Evolutionary conservation across 2,888 invertebrate species (phyloP).

Genomic region (Melieria crassipennis): DNA sequence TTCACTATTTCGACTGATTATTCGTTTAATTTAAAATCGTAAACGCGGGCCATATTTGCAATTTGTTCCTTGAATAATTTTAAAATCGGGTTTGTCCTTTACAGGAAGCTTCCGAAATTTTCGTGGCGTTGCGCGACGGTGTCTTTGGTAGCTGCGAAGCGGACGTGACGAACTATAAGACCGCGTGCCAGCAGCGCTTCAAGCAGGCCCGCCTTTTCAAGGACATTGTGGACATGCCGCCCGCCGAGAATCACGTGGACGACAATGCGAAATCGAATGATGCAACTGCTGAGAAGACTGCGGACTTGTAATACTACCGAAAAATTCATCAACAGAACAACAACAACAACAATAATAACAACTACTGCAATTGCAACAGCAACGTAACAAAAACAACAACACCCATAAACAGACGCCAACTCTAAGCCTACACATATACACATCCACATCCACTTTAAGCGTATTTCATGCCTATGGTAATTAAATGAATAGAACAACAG

Average conservation of each 20-base stretch:
- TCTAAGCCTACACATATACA: neutral
- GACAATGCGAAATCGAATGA: conserved; percentile 35
- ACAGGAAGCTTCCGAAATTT: conserved; percentile 84
- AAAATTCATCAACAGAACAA: conserved; percentile 40
- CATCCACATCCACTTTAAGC: neutral
- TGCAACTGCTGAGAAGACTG: conserved; percentile 42
- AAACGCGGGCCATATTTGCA: neutral
- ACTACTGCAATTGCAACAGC: neutral
- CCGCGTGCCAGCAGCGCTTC: conserved; percentile 78
- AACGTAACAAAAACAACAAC: neutral
- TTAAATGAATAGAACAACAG: conserved; percentile 20
- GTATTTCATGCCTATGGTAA: neutral
- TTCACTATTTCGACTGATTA: neutral
- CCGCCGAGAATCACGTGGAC: conserved; percentile 48
- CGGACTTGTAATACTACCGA: conserved; percentile 51
- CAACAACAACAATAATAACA: conserved; percentile 38
- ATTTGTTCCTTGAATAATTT: neutral
- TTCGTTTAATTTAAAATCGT: neutral
- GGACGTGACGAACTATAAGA: conserved; percentile 75
- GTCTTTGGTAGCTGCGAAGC: conserved; percentile 81
- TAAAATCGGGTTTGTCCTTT: conserved; percentile 48
- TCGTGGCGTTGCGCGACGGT: conserved; percentile 80
- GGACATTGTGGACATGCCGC: conserved; percentile 57
- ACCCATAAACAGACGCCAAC: neutral
- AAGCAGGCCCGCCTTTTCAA: conserved; percentile 83